Percentiles rank a stretch among this genome's conserved stretches.
phyloP scores from a whole-genome alignment of 2,888 invertebrate species.

The Conomelus anceps region DNA sequence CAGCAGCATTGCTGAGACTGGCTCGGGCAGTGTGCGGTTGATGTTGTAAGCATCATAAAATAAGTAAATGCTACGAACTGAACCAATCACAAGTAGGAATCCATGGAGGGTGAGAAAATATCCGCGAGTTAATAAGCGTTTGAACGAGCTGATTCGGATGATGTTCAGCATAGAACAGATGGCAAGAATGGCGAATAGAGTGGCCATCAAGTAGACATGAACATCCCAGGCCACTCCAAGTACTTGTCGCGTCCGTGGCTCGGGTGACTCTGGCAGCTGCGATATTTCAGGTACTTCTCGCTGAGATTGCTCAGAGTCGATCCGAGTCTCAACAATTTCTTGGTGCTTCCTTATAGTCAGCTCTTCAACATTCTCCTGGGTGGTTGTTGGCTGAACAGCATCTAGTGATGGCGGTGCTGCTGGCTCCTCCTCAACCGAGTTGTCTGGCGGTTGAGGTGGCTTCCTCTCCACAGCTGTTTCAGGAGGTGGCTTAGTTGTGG shows the following conservation, averaged over 20 bases:
- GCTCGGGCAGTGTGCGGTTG: slow-evolving; percentile 66
- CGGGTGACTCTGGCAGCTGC: slow-evolving; percentile 34
- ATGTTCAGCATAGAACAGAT: slow-evolving; percentile 80
- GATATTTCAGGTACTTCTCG: slow-evolving; percentile 32
- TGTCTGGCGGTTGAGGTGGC: background rate
- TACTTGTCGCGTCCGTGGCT: slow-evolving; percentile 36
- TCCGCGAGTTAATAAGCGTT: slow-evolving; percentile 77
- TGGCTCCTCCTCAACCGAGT: background rate
- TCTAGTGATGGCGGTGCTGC: background rate
- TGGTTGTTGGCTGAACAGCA: background rate
- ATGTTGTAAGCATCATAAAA: slow-evolving; percentile 90
- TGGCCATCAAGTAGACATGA: slow-evolving; percentile 81
- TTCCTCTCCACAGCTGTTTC: slow-evolving; percentile 40
- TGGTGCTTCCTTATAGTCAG: slow-evolving; percentile 21
- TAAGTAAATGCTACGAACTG: slow-evolving; percentile 75
- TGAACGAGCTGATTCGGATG: slow-evolving; percentile 76
- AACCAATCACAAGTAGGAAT: slow-evolving; percentile 73
- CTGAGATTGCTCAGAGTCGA: slow-evolving; percentile 17
- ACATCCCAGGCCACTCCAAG: slow-evolving; percentile 88
- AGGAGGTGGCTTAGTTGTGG: slow-evolving; percentile 44
- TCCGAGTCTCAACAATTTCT: slow-evolving; percentile 25
- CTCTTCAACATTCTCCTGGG: background rate
- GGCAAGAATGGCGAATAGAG: slow-evolving; percentile 75
- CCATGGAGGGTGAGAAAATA: slow-evolving; percentile 83
- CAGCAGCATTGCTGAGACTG: slow-evolving; percentile 72